A percentile compares a stretch with the other conserved stretches of the same genome.
phyloP scores from a whole-genome alignment of 2,113 vertebrate species.

The Oreocharis arfaki region DNA sequence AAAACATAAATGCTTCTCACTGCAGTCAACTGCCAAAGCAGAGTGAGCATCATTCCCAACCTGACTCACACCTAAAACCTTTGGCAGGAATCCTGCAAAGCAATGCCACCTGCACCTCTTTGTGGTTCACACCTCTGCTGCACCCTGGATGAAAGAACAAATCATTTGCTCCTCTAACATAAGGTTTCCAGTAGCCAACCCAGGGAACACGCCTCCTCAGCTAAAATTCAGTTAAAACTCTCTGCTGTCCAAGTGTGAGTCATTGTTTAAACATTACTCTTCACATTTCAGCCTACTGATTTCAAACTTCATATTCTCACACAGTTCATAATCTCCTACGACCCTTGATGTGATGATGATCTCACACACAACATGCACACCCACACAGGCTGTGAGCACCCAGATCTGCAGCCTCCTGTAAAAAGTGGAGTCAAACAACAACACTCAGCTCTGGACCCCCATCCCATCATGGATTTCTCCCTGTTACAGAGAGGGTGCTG shows the following conservation, averaged over 20 bases:
- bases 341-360: too few species aligned
- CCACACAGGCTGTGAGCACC: neutral
- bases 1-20: neutral
- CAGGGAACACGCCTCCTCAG: neutral
- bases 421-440: neutral
- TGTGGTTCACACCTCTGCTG: neutral
- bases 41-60: neutral
- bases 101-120: neutral
- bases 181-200: neutral
- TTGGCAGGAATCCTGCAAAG: neutral
- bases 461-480: rapidly evolving
- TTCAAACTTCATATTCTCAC: neutral
- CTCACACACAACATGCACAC: neutral
- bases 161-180: neutral
- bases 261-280: rapidly evolving
- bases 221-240: neutral
- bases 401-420: neutral
- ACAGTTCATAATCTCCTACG: rapidly evolving
- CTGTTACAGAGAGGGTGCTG: neutral
- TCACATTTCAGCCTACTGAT: neutral
- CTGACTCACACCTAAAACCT: neutral
- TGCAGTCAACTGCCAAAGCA: neutral
- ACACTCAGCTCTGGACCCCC: neutral
- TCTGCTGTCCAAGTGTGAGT: neutral
- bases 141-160: neutral